Conservation (phyloP, 2,797 vertebrate genomes). For the Pantherophis vulpinus region DNA sequence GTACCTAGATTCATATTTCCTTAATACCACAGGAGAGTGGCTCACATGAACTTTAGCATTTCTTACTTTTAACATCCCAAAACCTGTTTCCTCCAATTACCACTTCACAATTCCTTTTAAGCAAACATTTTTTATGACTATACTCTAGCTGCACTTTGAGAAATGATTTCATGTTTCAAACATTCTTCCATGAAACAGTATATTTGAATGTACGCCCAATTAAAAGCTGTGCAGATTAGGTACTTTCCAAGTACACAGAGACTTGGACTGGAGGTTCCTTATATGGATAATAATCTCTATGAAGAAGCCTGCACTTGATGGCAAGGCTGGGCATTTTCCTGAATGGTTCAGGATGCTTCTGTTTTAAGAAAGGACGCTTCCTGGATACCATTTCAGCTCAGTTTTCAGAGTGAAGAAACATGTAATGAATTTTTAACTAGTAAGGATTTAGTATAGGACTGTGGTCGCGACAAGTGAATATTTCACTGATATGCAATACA, state of each 20-base stretch:
- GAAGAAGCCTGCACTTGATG: not conserved
- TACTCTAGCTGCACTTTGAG: not conserved
- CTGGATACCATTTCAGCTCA: not conserved
- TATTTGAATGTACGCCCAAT: not conserved
- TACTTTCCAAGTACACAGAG: not conserved
- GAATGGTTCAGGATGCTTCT: not conserved
- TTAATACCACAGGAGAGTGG: not conserved
- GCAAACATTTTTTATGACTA: not conserved
- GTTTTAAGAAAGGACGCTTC: not conserved
- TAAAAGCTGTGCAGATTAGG: not conserved
- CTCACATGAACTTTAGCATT: not conserved
- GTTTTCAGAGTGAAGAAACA: not conserved
- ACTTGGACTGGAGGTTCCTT: not conserved
- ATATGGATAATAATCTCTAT: not conserved
- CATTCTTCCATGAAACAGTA: not conserved
- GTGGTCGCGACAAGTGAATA: not conserved
- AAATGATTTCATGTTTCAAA: not conserved
- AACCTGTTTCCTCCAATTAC: not conserved
- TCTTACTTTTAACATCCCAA: not conserved
- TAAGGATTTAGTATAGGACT: constrained; percentile 31
- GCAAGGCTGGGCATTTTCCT: not conserved
- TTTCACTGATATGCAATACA: not conserved
- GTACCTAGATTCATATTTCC: not conserved
- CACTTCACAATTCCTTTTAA: not conserved
- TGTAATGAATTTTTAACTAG: not conserved